These are phyloP conservation scores for Micromesistius poutassou DNA, from an alignment of 2,797 vertebrate species.

Conservation along the genomic window DNA sequence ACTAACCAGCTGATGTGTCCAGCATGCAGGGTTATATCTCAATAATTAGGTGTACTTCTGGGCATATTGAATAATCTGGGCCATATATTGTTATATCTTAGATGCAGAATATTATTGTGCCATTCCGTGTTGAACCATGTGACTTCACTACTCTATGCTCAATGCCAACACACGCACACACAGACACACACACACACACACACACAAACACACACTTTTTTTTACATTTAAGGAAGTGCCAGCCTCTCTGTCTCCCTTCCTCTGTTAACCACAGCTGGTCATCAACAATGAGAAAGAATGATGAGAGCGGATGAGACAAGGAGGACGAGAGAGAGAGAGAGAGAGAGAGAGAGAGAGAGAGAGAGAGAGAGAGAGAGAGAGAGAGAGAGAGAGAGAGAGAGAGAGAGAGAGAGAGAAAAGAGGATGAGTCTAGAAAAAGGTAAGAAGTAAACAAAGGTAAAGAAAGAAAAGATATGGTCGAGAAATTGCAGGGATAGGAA, in stretches of 20 bases:
- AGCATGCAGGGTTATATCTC: too few relatives aligned
- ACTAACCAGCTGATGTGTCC: too few relatives aligned
- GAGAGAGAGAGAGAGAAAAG: constrained; percentile 7
- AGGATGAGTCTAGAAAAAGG: not conserved
- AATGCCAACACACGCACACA: constrained; percentile 18
- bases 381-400: constrained; percentile 23
- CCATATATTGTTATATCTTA: too few relatives aligned
- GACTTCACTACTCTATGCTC: too few relatives aligned
- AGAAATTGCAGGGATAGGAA: not conserved
- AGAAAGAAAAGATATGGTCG: not conserved
- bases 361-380: constrained; percentile 7
- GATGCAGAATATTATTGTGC: too few relatives aligned
- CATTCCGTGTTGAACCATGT: too few relatives aligned
- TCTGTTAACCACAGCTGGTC: constrained; percentile 49
- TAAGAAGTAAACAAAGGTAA: constrained; percentile 23
- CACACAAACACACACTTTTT: constrained; percentile 8
- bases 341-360: constrained; percentile 19
- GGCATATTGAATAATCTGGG: too few relatives aligned
- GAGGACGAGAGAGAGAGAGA: constrained; percentile 17
- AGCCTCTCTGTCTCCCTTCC: constrained; percentile 40
- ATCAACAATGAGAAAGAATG: constrained; percentile 37
- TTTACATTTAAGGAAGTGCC: constrained; percentile 54
- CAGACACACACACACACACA: constrained; percentile 7
- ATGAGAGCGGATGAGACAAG: not conserved
- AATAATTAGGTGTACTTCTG: too few relatives aligned